phyloP scores from a whole-genome alignment of 2,888 invertebrate genomes.

The Spodoptera exigua region DNA sequence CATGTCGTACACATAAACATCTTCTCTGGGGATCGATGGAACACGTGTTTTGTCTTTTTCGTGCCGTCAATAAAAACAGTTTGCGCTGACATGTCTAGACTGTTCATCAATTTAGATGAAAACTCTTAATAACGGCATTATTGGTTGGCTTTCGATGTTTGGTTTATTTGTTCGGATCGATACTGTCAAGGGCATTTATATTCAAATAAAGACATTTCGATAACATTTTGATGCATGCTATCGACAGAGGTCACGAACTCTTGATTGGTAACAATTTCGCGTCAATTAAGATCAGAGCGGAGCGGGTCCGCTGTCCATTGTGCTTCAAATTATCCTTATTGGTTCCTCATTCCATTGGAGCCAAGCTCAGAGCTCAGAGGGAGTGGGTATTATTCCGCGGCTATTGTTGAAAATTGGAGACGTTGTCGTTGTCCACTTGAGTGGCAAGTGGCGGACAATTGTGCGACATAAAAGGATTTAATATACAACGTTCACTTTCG shows the following conservation, averaged over 20 bases:
- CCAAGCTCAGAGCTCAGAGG: constrained; percentile 49
- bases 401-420: constrained; percentile 56
- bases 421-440: constrained; percentile 36
- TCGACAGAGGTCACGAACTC: constrained; percentile 71
- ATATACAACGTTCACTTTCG: constrained; percentile 34
- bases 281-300: constrained; percentile 78
- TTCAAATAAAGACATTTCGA: constrained; percentile 49
- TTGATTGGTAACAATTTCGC: constrained; percentile 86
- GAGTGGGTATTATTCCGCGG: constrained; percentile 47
- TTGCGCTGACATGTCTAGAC: constrained; percentile 51
- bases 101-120: constrained; percentile 45
- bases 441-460: constrained; percentile 48
- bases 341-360: constrained; percentile 78
- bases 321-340: constrained; percentile 83
- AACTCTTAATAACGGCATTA: constrained; percentile 38
- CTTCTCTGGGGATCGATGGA: constrained; percentile 54
- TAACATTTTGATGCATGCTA: constrained; percentile 61
- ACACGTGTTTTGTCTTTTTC: constrained; percentile 62
- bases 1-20: constrained; percentile 69
- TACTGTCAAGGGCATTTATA: constrained; percentile 51
- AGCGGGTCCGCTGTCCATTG: constrained; percentile 71
- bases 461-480: constrained; percentile 39
- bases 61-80: constrained; percentile 22
- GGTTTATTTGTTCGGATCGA: constrained; percentile 15
- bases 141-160: constrained; percentile 30